A percentile compares a stretch with the other conserved stretches of the same genome.
These are phyloP conservation scores for Hyles euphorbiae DNA, from an alignment of 1,140 invertebrate species.

Conservation along the genomic window DNA sequence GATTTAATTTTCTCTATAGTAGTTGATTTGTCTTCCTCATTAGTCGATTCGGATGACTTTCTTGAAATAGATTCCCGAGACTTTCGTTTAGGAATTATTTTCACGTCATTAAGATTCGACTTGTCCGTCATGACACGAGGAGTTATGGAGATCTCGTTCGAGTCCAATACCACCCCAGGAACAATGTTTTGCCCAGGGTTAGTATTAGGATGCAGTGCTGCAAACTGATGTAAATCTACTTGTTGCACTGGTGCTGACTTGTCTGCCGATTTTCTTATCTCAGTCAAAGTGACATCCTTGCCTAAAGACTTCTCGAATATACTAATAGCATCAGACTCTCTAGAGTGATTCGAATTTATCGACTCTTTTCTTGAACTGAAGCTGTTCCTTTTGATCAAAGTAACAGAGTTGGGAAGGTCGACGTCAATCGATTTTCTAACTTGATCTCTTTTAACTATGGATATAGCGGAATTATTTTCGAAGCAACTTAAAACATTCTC, in stretches of 20 bases:
- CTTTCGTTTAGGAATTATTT: slow-evolving; percentile 46
- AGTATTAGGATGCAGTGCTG: slow-evolving; percentile 50
- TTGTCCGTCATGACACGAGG: slow-evolving; percentile 48
- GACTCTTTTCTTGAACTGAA: slow-evolving; percentile 67
- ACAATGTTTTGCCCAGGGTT: slow-evolving; percentile 36
- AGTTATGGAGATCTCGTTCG: slow-evolving; percentile 59
- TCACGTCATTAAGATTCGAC: slow-evolving; percentile 35
- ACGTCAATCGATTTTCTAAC: slow-evolving; percentile 66
- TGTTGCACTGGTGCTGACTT: slow-evolving; percentile 42
- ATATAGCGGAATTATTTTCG: slow-evolving; percentile 72
- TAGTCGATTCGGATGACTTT: slow-evolving; percentile 48
- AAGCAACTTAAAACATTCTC: slow-evolving; percentile 71
- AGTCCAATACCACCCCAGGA: slow-evolving; percentile 47
- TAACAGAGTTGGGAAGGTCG: slow-evolving; percentile 68
- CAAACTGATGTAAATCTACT: slow-evolving; percentile 57
- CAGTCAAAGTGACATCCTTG: slow-evolving; percentile 71
- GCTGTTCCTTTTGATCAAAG: slow-evolving; percentile 69
- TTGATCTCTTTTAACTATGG: slow-evolving; percentile 71
- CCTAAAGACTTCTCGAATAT: slow-evolving; percentile 72
- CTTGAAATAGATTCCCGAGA: slow-evolving; percentile 48
- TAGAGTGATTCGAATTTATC: slow-evolving; percentile 66
- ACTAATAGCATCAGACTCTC: slow-evolving; percentile 67
- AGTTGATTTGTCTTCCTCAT: slow-evolving; percentile 52
- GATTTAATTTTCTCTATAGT: slow-evolving; percentile 57
- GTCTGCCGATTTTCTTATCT: slow-evolving; percentile 72